Percentiles rank a stretch among this genome's conserved stretches.
These are phyloP conservation scores for Cheilinus undulatus DNA, from an alignment of 2,113 vertebrate species.

Conservation along the genomic window DNA sequence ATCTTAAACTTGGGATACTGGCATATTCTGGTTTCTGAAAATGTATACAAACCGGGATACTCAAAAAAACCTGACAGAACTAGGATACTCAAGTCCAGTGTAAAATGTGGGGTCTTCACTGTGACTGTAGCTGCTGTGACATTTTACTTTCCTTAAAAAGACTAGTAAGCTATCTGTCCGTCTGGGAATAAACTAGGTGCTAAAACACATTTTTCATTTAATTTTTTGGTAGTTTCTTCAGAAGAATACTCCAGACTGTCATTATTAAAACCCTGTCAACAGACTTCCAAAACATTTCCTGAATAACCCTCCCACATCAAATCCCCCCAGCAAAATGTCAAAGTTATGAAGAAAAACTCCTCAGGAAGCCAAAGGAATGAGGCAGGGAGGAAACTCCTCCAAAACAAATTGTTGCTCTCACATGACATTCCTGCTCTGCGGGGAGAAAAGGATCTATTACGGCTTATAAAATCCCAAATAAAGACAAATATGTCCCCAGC, in stretches of 20 bases:
- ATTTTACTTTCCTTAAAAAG: too few relatives aligned
- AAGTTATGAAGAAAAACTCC: conserved; percentile 35
- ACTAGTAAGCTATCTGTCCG: too few relatives aligned
- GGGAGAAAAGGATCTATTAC: conserved; percentile 48
- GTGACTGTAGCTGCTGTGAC: too few relatives aligned
- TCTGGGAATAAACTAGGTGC: neutral
- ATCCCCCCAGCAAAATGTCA: conserved; percentile 19
- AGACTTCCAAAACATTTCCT: conserved; percentile 10
- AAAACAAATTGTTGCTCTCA: conserved; percentile 32
- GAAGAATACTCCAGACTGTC: neutral
- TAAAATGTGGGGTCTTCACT: too few relatives aligned
- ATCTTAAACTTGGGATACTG: too few relatives aligned
- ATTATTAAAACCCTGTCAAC: neutral
- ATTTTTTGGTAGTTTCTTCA: neutral
- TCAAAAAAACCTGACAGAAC: too few relatives aligned
- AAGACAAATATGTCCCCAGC: neutral
- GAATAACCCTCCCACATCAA: conserved; percentile 25
- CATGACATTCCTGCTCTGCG: conserved; percentile 22
- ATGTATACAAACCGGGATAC: too few relatives aligned
- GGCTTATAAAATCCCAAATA: neutral
- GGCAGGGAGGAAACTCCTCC: conserved; percentile 1
- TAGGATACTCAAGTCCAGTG: too few relatives aligned
- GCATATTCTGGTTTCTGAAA: too few relatives aligned
- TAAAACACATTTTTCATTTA: neutral
- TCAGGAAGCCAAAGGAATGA: conserved; percentile 28